Base-by-base conservation (phyloP, 2,113 vertebrate species). In the Lophius piscatorius region DNA sequence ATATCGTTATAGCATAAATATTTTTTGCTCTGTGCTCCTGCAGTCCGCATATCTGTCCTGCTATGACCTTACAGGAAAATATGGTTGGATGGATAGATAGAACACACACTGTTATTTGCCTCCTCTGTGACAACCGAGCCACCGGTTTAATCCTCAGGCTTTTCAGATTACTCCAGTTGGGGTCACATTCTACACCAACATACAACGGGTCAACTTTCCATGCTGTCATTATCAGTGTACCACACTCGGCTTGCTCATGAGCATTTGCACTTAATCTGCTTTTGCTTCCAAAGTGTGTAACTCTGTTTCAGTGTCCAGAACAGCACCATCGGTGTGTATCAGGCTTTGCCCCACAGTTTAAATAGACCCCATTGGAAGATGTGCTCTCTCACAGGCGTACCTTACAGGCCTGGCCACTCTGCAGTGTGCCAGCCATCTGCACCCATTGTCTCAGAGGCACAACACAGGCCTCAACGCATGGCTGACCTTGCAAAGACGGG, bases 131-230 rank as follows among this genome's bases (percentile, higher is more conserved):
- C 75, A 85, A 71, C 65, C 65, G 66, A 82, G 86, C 83, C 78
- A 74, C 68, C 75, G 75, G 64, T 84, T 78, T 90, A 88, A 90
- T 88, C 87, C 88, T 75, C 61, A 62, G 81, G 85, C 85, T 88
- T 87, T 90, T 88, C 87, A 90, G 87, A 90, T 88, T 87, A 90
- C 87, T 85, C 73, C 79, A 73, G 82, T 86, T 84, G 82, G 85
- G 85, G 83, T 90, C 87, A 90, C 86, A 87, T 87, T 88, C 83
- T 85, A 82, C 82, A 83, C 78, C 74, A 78, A 70, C 80, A 79
- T 78, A 61, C 80, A 78, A 60, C 47, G 61, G 84, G 78, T 84
- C 81, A 79, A 82, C 77, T 84, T 78, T 80, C 76, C 55, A 70
- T 36, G 9, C 65, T 14, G 66, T 34, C 17, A 16, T 66, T 74